phyloP scores from a whole-genome alignment of 2,797 vertebrate species.

The Pseudomugil gertrudae region DNA sequence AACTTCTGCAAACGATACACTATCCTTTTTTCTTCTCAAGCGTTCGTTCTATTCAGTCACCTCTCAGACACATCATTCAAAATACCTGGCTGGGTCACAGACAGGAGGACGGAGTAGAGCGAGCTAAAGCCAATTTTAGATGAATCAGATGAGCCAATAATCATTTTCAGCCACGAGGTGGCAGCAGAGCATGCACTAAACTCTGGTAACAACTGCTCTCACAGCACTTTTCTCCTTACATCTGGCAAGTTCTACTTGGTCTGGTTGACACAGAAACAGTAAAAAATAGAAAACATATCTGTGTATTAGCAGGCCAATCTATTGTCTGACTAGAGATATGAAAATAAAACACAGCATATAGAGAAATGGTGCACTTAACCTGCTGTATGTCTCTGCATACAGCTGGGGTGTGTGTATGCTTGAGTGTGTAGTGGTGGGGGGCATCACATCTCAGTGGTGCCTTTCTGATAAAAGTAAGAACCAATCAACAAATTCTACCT shows the following conservation, averaged over 20 bases:
- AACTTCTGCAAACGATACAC: not conserved
- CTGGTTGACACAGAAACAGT: not conserved
- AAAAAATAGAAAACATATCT: not conserved
- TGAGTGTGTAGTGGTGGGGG: not conserved
- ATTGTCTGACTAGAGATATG: slow-evolving; percentile 30
- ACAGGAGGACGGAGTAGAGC: not conserved
- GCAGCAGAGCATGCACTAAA: slow-evolving; percentile 42
- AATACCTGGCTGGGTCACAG: not conserved
- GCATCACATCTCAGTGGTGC: slow-evolving; percentile 5
- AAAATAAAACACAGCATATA: slow-evolving; percentile 8
- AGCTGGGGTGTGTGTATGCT: slow-evolving; percentile 10
- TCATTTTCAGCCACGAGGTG: slow-evolving; percentile 64
- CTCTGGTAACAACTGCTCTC: too few species aligned
- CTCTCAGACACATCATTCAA: not conserved
- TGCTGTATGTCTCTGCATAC: too few species aligned
- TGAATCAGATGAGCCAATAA: not conserved
- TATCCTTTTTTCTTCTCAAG: not conserved
- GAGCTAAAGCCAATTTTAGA: too few species aligned
- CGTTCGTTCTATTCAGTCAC: not conserved
- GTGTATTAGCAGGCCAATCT: slow-evolving; percentile 10
- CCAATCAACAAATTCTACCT: slow-evolving; percentile 38
- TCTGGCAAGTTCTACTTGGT: not conserved
- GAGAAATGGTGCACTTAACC: too few species aligned
- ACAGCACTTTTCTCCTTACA: not conserved
- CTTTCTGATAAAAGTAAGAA: slow-evolving; percentile 19